Conservation (phyloP, 1,140 invertebrate genomes). For the Drusus annulatus region DNA sequence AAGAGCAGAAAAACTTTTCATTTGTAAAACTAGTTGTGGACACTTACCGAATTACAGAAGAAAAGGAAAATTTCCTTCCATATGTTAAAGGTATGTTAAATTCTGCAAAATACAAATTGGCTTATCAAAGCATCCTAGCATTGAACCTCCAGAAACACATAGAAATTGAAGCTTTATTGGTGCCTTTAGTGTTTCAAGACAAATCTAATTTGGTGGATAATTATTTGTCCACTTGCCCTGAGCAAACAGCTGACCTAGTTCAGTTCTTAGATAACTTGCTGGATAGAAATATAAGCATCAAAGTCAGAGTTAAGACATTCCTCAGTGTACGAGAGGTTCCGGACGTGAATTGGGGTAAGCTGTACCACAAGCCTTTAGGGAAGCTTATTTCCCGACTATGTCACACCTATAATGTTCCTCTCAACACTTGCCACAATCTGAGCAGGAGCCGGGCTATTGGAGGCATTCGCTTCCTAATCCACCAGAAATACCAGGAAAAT, state of each 20-base stretch:
- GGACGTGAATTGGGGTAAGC: slow-evolving; percentile 70
- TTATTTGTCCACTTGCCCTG: slow-evolving; percentile 70
- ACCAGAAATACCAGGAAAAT: slow-evolving; percentile 72
- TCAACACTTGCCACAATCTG: slow-evolving; percentile 71
- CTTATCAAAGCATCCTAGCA: slow-evolving; percentile 72
- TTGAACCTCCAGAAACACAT: slow-evolving; percentile 75
- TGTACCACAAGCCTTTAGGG: slow-evolving; percentile 69
- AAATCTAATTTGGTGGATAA: slow-evolving; percentile 75
- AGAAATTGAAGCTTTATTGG: slow-evolving; percentile 72
- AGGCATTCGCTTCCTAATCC: slow-evolving; percentile 74
- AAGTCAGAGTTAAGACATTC: slow-evolving; percentile 51
- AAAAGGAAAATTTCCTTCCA: slow-evolving; percentile 69
- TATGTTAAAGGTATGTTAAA: slow-evolving; percentile 68
- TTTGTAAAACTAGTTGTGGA: slow-evolving; percentile 69
- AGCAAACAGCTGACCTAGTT: slow-evolving; percentile 72
- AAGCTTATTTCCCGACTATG: slow-evolving; percentile 73
- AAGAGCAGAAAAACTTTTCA: slow-evolving; percentile 69
- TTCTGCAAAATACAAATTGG: slow-evolving; percentile 74
- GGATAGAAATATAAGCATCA: slow-evolving; percentile 49
- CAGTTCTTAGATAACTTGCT: slow-evolving; percentile 74
- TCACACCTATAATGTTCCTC: slow-evolving; percentile 72
- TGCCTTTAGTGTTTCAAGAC: slow-evolving; percentile 80
- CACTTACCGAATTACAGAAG: slow-evolving; percentile 68
- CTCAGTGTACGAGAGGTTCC: slow-evolving; percentile 67
- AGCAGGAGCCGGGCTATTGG: slow-evolving; percentile 73